Conservation (phyloP, 2,113 vertebrate genomes). For the Myrmecophaga tridactyla region DNA sequence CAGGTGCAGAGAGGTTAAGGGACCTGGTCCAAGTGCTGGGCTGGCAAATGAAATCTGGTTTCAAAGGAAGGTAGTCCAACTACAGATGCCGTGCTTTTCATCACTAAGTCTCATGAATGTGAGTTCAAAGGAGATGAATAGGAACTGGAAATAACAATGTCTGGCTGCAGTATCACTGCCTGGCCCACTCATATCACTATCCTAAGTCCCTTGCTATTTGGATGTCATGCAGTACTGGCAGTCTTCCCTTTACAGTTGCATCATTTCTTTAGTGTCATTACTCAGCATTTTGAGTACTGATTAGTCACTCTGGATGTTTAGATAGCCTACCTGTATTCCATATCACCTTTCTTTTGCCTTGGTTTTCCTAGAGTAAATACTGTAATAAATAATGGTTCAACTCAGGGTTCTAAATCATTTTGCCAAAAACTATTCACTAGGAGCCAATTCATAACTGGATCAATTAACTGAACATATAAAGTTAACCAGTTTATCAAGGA, state of each 20-base stretch:
- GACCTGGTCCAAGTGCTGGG: not conserved
- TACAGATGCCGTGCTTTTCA: not conserved
- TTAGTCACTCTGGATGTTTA: no score
- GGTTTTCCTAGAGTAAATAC: constrained; percentile 18
- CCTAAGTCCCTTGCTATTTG: not conserved
- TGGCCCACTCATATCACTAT: not conserved
- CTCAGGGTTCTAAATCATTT: constrained; percentile 53
- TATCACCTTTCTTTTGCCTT: not conserved
- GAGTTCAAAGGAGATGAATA: not conserved
- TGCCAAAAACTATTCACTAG: constrained; percentile 52
- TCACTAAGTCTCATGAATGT: not conserved
- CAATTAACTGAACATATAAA: constrained; percentile 38
- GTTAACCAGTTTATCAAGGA: not conserved
- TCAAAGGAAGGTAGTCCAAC: not conserved
- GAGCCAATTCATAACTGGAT: constrained; percentile 52
- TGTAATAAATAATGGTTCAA: constrained; percentile 37
- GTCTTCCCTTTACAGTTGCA: not conserved
- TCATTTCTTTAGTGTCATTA: not conserved
- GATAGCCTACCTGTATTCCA: not conserved
- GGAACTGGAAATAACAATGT: not conserved
- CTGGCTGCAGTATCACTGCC: not conserved
- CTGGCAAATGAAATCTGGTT: not conserved
- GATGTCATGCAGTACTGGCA: not conserved
- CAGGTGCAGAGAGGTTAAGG: not conserved
- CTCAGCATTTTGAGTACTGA: not conserved